Conservation (phyloP, 2,113 vertebrate species). For the Pelecanus crispus region DNA sequence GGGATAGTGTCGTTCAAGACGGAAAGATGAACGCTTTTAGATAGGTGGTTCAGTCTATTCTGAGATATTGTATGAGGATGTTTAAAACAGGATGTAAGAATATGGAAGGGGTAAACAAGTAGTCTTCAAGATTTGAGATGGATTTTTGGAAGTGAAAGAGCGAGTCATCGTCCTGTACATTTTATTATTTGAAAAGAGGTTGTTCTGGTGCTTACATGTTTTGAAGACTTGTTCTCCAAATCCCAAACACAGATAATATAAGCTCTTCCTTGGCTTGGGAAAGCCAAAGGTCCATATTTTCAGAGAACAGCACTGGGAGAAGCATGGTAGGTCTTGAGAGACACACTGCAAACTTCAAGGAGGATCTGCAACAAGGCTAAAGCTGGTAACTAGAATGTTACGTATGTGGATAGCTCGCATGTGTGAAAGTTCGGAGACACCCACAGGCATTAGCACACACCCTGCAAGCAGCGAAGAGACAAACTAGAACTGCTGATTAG, state of each 20-base stretch:
- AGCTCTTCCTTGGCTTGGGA: neutral
- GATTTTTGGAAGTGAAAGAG: neutral
- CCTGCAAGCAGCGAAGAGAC: neutral
- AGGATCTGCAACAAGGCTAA: neutral
- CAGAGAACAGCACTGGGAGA: neutral
- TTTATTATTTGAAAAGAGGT: neutral
- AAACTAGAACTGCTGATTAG: neutral
- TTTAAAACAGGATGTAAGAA: neutral
- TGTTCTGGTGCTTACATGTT: neutral
- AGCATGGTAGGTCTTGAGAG: neutral
- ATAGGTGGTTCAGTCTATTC: neutral
- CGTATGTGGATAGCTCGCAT: rapidly evolving
- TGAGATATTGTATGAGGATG: neutral
- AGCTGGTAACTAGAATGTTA: neutral
- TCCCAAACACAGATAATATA: neutral
- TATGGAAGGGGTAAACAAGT: neutral
- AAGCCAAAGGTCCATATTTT: neutral
- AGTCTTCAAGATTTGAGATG: neutral
- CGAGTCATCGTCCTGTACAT: neutral
- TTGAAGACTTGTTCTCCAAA: neutral
- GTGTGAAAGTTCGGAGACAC: neutral
- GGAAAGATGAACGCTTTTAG: neutral
- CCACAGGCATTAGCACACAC: neutral
- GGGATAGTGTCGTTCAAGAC: neutral
- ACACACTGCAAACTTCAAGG: neutral